These are phyloP conservation scores for Bellardia pandia DNA, from an alignment of 2,888 invertebrate species.

Conservation along the genomic window DNA sequence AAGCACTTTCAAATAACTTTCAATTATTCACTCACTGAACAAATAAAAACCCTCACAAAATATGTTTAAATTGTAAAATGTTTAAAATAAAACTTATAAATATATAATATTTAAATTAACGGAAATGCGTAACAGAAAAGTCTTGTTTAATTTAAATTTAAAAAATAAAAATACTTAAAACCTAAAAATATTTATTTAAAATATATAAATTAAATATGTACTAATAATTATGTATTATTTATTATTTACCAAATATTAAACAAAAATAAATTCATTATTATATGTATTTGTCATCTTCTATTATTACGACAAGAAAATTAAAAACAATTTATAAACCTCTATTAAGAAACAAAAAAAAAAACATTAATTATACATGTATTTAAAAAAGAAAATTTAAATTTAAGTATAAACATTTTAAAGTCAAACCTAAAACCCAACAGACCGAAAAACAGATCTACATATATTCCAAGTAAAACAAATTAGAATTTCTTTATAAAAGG, in stretches of 20 bases:
- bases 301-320: not conserved
- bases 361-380: slow-evolving; percentile 27
- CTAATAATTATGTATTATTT: slow-evolving; percentile 3
- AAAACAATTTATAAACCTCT: not conserved
- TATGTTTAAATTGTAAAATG: slow-evolving; percentile 20
- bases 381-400: slow-evolving; percentile 13
- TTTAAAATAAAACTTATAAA: slow-evolving; percentile 17
- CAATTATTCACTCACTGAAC: not conserved
- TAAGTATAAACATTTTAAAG: not conserved
- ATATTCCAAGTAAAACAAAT: slow-evolving; percentile 11
- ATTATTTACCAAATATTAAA: slow-evolving; percentile 11
- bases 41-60: not conserved
- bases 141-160: slow-evolving; percentile 33
- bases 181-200: not conserved
- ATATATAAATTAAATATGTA: not conserved
- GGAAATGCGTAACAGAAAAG: slow-evolving; percentile 41
- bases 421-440: not conserved
- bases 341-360: not conserved
- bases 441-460: not conserved
- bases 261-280: slow-evolving; percentile 10
- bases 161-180: not conserved
- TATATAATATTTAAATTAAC: not conserved
- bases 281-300: slow-evolving; percentile 43
- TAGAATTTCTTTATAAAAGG: not conserved
- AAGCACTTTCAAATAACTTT: too few relatives aligned